Evolutionary conservation across 53 echinoderm and acorn worm species (phyloP), one percentile per base, ranked within the genome.

Genomic region (Pentamera pediparva): DNA sequence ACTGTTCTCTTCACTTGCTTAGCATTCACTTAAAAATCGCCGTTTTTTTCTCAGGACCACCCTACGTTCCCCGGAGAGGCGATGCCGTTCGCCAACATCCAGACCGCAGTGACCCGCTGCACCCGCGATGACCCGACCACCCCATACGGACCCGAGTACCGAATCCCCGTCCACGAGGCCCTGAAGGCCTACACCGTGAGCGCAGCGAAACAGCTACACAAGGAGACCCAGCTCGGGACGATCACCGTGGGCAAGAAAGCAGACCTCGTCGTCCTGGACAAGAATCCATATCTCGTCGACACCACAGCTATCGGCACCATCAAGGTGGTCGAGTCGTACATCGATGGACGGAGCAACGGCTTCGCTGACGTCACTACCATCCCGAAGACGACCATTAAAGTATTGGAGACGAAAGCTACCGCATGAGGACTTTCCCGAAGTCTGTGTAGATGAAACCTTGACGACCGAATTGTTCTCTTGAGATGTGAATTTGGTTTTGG

Each of bases 201-300:
- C 62, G 82, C 65, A 31, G 82, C 82, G 5, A 71, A 62, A 61
- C 72, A 73, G 43, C 75, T 85, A 2, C 85, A 85, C 62, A 2
- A 51, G 22, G 85, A 84, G 9, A 31, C 78, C 5, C 20, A 78
- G 2, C 54, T 84, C 3, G 85, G 85, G 2, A 78, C 64, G 56
- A 78, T 84, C 62, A 74, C 70, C 2, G 78, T 61, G 1, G 85
- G 85, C 19, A 82, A 76, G 53, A 82, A 76, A 50, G 83, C 83
- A 5, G 83, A 82, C 45, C 57, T 71, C 1, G 35, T 53, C 0
- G 72, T 71, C 10, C 26, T 65, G 45, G 39, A 40, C 2, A 65
- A 65, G 24, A 65, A 41, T 45, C 65, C 83, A 2, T 76, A 76
- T 62, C 2, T 70, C 29, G 59, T 79, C 55, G 75, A 65, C 12